Evolutionary conservation across 2,113 vertebrate species (phyloP).

Genomic region (Nyctibius bracteatus): DNA sequence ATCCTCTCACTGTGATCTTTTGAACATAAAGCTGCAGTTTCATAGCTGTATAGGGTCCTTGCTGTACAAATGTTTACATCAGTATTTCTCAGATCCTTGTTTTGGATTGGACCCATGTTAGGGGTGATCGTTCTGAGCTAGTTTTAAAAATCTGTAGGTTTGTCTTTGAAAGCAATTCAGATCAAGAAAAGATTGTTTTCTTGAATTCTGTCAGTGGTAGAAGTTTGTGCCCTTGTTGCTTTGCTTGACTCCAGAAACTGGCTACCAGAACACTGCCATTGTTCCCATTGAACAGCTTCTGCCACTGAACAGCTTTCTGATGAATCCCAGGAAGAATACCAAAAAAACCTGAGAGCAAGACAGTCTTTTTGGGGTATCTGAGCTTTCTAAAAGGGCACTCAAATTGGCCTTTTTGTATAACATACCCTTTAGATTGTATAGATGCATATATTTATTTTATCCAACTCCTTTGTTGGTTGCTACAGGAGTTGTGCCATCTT

Average conservation of each 20-base stretch:
- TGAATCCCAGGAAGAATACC: neutral
- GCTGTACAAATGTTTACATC: neutral
- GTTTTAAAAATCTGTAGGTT: neutral
- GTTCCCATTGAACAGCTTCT: neutral
- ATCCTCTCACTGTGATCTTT: neutral
- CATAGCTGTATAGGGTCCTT: neutral
- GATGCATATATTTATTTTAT: neutral
- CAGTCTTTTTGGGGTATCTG: neutral
- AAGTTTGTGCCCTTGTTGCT: neutral
- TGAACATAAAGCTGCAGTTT: neutral
- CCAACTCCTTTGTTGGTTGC: neutral
- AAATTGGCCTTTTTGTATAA: neutral
- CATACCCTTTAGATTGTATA: neutral
- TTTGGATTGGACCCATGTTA: neutral
- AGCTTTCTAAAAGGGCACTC: neutral
- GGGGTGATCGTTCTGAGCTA: neutral
- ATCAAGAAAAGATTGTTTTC: neutral
- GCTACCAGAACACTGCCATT: neutral
- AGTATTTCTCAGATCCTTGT: neutral
- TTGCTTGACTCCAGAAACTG: neutral
- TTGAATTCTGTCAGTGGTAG: neutral
- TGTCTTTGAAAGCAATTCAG: neutral
- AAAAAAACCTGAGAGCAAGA: rapidly evolving
- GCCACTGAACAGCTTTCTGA: neutral
- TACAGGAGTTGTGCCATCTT: neutral